A percentile compares a stretch with the other conserved stretches of the same genome.
These are phyloP conservation scores for Macropus fuliginosus DNA, from an alignment of 2,797 vertebrate genomes.

Conservation along the genomic window DNA sequence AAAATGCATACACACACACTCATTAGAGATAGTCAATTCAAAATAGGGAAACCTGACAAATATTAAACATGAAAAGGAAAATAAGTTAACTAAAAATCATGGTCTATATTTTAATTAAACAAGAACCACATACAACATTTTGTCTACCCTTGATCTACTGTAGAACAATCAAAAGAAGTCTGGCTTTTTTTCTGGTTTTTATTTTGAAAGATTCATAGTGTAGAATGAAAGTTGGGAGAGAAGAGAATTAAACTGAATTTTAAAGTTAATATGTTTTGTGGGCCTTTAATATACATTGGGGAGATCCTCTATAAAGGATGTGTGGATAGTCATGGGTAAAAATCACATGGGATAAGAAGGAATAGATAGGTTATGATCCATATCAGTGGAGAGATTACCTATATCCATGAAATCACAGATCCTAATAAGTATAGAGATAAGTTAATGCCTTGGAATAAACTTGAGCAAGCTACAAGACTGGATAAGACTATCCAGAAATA, in stretches of 20 bases:
- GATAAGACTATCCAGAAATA: slow-evolving; percentile 1
- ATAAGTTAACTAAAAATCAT: not conserved
- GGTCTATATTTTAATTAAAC: not conserved
- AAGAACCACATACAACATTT: not conserved
- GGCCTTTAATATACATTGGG: not conserved
- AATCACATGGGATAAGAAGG: not conserved
- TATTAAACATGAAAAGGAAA: not conserved
- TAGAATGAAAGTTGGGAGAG: not conserved
- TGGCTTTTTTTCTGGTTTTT: not conserved
- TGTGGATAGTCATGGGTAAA: not conserved
- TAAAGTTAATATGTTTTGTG: not conserved
- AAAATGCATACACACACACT: not conserved
- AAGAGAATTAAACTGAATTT: slow-evolving; percentile 22
- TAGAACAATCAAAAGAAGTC: slow-evolving; percentile 7
- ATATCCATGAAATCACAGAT: not conserved
- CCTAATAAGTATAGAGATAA: not conserved
- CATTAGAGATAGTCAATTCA: not conserved
- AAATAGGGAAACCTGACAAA: not conserved
- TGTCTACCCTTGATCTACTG: not conserved
- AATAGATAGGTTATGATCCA: not conserved
- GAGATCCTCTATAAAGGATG: not conserved
- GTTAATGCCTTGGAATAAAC: not conserved
- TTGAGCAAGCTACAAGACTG: not conserved
- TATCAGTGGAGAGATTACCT: not conserved
- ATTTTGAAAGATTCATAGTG: not conserved